A percentile compares a stretch with the other conserved stretches of the same genome.
Evolutionary conservation across 2,797 vertebrate species (phyloP).

Genomic region (Onychomys leucogaster): DNA sequence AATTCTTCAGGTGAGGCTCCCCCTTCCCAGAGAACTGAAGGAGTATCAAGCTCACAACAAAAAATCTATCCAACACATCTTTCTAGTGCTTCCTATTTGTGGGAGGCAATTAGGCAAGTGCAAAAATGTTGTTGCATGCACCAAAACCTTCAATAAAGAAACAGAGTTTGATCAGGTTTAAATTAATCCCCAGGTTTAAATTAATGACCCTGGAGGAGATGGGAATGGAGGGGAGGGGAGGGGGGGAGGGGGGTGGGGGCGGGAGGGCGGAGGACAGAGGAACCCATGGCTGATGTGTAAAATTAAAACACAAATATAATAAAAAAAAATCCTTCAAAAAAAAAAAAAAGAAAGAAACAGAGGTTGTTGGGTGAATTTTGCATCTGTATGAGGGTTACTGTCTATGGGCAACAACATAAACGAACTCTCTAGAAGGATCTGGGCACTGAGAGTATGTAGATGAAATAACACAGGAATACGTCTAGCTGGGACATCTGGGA

Average conservation of each 20-base stretch:
- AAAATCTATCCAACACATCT: not conserved
- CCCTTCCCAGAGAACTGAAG: not conserved
- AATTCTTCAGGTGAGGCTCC: not conserved
- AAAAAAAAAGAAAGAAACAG: not conserved
- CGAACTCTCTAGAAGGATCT: not conserved
- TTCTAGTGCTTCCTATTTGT: not conserved
- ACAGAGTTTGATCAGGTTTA: not conserved
- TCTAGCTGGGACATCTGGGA: not conserved
- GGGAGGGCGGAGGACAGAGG: too few relatives aligned
- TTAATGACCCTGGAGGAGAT: too few relatives aligned
- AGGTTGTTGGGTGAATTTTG: not conserved
- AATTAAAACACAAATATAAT: too few relatives aligned
- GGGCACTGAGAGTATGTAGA: not conserved
- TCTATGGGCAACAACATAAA: not conserved
- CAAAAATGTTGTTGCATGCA: slow-evolving; percentile 20
- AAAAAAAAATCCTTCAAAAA: too few relatives aligned
- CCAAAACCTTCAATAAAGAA: not conserved
- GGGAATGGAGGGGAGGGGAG: too few relatives aligned
- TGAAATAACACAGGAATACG: not conserved
- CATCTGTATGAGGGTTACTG: not conserved
- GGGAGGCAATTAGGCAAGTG: not conserved
- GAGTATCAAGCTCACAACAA: not conserved
- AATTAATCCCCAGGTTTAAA: too few relatives aligned
- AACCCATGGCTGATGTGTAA: too few relatives aligned
- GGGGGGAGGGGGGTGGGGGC: too few relatives aligned